Percentiles rank a stretch among this genome's conserved stretches.
Conservation (phyloP, 2,113 vertebrate genomes). For the Calonectris borealis region DNA sequence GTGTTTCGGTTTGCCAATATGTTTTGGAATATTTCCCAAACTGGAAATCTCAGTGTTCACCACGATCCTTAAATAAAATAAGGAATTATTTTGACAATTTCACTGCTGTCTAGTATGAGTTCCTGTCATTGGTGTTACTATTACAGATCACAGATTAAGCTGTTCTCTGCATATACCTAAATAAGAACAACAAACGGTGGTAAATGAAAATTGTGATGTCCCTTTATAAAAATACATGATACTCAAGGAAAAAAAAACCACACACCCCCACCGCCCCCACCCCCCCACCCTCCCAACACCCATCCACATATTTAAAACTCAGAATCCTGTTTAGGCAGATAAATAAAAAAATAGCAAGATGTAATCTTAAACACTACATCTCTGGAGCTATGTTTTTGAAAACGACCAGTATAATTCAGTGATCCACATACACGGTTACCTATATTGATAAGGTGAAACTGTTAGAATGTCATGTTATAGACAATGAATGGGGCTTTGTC, state of each 20-base stretch:
- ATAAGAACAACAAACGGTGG: neutral
- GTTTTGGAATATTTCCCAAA: constrained; percentile 51
- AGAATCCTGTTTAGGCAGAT: neutral
- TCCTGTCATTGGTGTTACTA: constrained; percentile 19
- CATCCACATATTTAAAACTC: neutral
- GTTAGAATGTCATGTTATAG: neutral
- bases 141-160: neutral
- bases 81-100: constrained; percentile 54
- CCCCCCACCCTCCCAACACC: neutral
- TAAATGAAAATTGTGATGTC: neutral
- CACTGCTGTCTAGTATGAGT: constrained; percentile 20
- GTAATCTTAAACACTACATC: neutral
- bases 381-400: neutral
- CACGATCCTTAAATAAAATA: constrained; percentile 47
- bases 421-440: neutral
- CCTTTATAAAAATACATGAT: neutral
- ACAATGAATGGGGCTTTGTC: neutral
- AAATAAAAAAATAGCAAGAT: neutral
- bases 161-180: neutral
- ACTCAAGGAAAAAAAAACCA: neutral
- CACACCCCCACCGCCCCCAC: no score
- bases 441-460: neutral
- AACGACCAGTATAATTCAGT: neutral
- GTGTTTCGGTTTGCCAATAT: constrained; percentile 38
- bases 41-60: constrained; percentile 44